Evolutionary conservation across 1,140 invertebrate genomes (phyloP), one percentile per base, ranked within the genome.

Genomic region (Ooceraea biroi): DNA sequence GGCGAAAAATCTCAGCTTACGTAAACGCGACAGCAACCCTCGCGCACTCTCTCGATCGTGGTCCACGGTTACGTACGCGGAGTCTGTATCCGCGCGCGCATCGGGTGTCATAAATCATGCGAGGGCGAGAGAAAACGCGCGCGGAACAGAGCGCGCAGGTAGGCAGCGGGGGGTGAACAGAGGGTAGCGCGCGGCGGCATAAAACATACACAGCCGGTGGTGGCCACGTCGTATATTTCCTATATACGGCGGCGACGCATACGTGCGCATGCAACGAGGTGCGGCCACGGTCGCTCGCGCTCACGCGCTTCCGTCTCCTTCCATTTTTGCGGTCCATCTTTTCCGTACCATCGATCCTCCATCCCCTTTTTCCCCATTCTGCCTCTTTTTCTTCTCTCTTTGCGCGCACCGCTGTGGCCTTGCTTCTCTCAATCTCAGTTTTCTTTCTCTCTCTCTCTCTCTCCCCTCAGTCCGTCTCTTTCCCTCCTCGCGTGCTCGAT

Each of bases 141-240:
- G 19, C 36, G 55, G 36, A 8, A 73, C 57, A 36, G 48, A 1
- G 19, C 17, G n/a, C n/a, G n/a, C n/a, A n/a, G n/a, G n/a, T n/a
- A n/a, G n/a, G n/a, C n/a, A n/a, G n/a, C n/a, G n/a, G n/a, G n/a
- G n/a, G n/a, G 50, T 46, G n/a, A 57, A 52, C 22, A 63, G 25
- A 12, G 55, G 50, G 61, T 73, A 36, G 27, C 22, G 65, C 55
- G 63, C 68, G 61, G 66, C 82, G 73, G 80, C 84, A 89, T 86
- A 91, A 89, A 91, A 90, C 88, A 90, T 88, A 87, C 73, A 89
- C 77, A 89, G 65, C 65, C 85, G 82, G 83, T 72, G 76, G 5
- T 77, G 82, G 83, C 78, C 80, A 69, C 85, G 73, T 58, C 86
- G 58, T 88, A 85, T 82, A 90, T 91, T 89, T 91, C 85, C 82